Percentiles rank a stretch among this genome's conserved stretches.
Conservation (phyloP, 1,140 invertebrate genomes). For the Ooceraea biroi region DNA sequence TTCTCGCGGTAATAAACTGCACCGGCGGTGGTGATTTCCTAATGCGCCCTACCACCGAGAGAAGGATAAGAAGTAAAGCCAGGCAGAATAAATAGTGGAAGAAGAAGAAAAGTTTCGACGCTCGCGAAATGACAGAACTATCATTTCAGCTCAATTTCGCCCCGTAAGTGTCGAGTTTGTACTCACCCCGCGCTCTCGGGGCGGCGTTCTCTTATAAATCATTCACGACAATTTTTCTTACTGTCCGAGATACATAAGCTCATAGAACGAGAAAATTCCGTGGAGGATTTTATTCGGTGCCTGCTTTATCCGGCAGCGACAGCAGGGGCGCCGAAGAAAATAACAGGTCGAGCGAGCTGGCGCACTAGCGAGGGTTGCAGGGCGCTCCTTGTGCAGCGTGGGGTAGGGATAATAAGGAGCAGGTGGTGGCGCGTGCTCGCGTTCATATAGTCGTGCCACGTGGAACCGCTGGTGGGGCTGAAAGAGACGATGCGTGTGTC, state of each 20-base stretch:
- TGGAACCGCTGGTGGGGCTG: conserved; percentile 60
- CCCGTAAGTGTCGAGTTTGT: background rate
- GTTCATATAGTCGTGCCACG: conserved; percentile 75
- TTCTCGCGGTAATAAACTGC: background rate
- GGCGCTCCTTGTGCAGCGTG: conserved; percentile 59
- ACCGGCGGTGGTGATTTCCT: background rate
- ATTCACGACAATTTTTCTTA: conserved; percentile 40
- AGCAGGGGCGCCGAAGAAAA: conserved; percentile 65
- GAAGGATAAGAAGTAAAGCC: conserved; percentile 19
- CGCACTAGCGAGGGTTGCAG: conserved; percentile 57
- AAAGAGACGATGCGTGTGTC: conserved; percentile 55
- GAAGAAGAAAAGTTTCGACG: background rate
- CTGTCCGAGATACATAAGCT: background rate
- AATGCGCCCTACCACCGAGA: background rate
- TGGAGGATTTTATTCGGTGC: conserved; percentile 41
- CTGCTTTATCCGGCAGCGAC: conserved; percentile 43
- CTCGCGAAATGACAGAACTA: background rate
- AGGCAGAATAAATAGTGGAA: background rate
- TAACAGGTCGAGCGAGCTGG: conserved; percentile 51
- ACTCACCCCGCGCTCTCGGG: background rate
- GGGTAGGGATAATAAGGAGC: conserved; percentile 77
- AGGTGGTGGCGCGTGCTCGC: conserved; percentile 77
- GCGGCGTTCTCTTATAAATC: conserved; percentile 14
- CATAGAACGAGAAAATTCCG: conserved; percentile 43
- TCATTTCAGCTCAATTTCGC: background rate